Conservation (phyloP, 2,797 vertebrate genomes). For the Rhinatrema bivittatum region DNA sequence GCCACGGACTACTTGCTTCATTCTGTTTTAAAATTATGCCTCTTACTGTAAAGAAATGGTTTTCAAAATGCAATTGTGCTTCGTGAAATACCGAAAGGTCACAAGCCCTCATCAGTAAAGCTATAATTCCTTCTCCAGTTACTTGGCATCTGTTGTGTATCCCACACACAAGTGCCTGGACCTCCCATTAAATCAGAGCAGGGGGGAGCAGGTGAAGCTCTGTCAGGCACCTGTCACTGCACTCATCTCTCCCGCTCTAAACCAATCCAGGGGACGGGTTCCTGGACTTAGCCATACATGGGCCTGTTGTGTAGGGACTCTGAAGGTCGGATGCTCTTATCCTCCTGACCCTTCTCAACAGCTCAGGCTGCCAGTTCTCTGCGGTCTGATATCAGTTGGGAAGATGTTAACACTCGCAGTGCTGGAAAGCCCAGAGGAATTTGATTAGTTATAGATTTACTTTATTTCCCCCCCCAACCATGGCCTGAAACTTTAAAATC, state of each 20-base stretch:
- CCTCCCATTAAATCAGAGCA: constrained; percentile 28
- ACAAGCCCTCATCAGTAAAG: constrained; percentile 24
- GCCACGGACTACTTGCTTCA: too few relatives aligned
- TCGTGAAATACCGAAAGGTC: constrained; percentile 32
- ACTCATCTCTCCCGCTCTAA: not conserved
- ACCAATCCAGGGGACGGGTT: constrained; percentile 34
- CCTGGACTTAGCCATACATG: constrained; percentile 46
- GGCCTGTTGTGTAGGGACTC: constrained; percentile 24
- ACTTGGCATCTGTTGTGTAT: constrained; percentile 20
- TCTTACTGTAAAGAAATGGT: not conserved
- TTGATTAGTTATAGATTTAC: too few relatives aligned
- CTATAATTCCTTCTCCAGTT: constrained; percentile 42
- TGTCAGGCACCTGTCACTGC: constrained; percentile 24
- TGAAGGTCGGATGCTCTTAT: constrained; percentile 38
- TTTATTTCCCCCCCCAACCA: too few relatives aligned
- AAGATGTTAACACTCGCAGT: constrained; percentile 42
- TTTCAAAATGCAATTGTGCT: not conserved
- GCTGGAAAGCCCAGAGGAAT: too few relatives aligned
- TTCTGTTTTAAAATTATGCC: too few relatives aligned
- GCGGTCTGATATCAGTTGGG: constrained; percentile 41
- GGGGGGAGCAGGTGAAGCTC: constrained; percentile 38
- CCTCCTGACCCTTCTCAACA: constrained; percentile 27
- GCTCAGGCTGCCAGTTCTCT: constrained; percentile 35
- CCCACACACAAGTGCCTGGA: constrained; percentile 26
- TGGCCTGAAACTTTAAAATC: too few relatives aligned